phyloP scores from a whole-genome alignment of 2,113 vertebrate genomes.

The Apus apus region DNA sequence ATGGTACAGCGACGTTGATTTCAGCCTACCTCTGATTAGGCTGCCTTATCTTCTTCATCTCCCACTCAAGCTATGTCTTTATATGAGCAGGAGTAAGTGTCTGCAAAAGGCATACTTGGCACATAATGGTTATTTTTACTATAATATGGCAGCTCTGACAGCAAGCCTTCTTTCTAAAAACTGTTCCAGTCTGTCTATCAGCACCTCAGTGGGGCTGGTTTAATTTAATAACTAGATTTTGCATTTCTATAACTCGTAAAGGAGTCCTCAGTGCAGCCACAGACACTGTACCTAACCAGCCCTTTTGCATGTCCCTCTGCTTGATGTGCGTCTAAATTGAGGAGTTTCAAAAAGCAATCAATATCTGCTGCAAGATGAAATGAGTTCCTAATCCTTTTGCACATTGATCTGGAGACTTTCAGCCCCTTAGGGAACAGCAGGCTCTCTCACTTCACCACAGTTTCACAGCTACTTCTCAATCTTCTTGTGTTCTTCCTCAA shows the following conservation, averaged over 20 bases:
- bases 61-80: neutral
- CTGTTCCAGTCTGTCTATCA: neutral
- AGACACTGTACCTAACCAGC: neutral
- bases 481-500: neutral
- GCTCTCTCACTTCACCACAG: neutral
- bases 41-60: neutral
- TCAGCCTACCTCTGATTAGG: neutral
- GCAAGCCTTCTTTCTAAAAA: neutral
- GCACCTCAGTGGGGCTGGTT: neutral
- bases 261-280: accelerated
- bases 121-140: neutral
- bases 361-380: neutral
- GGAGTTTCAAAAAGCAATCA: neutral
- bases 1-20: neutral
- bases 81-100: neutral
- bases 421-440: neutral
- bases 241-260: neutral
- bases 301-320: neutral
- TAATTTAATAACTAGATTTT: neutral
- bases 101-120: neutral
- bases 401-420: neutral
- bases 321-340: neutral
- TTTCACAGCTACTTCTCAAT: neutral
- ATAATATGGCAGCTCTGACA: neutral
- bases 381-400: neutral